Evolutionary conservation across 2,797 vertebrate species (phyloP).

Genomic region (Brachymystax lenok): DNA sequence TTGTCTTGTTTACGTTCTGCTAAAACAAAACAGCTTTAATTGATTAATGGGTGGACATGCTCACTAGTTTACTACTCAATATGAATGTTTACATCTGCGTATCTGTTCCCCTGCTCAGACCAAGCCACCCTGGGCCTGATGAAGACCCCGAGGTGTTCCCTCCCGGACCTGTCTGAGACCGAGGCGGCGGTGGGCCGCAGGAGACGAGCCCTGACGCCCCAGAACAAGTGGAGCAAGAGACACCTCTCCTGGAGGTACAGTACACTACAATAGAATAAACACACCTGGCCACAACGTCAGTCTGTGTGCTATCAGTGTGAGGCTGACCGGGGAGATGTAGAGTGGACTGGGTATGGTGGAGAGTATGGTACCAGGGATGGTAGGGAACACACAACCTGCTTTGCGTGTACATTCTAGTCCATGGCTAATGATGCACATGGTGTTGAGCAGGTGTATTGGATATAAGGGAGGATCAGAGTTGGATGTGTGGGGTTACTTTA

Average conservation of each 20-base stretch:
- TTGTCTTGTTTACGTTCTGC: not conserved
- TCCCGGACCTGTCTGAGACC: constrained; percentile 80
- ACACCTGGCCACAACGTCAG: not conserved
- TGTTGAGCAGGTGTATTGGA: not conserved
- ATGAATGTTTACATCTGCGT: constrained; percentile 10
- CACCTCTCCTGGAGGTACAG: constrained; percentile 95
- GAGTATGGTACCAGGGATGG: not conserved
- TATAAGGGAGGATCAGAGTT: not conserved
- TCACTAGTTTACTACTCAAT: constrained; percentile 8
- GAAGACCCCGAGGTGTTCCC: constrained; percentile 94
- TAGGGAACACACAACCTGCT: not conserved
- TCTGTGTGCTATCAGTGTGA: not conserved
- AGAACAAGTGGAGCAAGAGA: constrained; percentile 91
- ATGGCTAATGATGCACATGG: not conserved
- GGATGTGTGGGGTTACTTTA: not conserved
- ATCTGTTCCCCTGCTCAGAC: constrained; percentile 67
- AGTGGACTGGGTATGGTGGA: no score
- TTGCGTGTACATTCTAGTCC: not conserved
- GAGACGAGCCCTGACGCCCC: constrained; percentile 71
- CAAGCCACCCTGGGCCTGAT: constrained; percentile 88
- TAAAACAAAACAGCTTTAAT: not conserved
- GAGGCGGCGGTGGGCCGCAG: constrained; percentile 68
- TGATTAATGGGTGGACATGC: not conserved
- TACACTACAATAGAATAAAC: not conserved
- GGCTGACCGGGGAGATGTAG: not conserved